Evolutionary conservation across 1,140 invertebrate species (phyloP), one percentile per base, ranked within the genome.

Genomic region (Akabosia matsudoensis): DNA sequence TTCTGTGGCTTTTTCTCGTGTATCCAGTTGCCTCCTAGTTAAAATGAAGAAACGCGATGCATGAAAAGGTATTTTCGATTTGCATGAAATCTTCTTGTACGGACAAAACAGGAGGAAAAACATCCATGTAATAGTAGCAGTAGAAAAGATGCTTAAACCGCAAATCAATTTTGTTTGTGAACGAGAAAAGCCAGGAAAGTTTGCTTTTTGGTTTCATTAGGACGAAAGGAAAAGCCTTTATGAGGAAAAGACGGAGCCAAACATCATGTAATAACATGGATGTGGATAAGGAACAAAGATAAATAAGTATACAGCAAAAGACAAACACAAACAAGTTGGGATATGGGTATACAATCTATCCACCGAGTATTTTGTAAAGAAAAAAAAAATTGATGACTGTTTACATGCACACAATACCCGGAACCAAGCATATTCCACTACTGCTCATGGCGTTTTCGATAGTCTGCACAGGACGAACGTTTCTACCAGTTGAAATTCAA

Each of bases 131-230:
- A 22, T 3, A 56, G 61, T 14, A 61, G 54, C 14, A 61, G 14
- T 4, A 61, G 54, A 61, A 24, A 61, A 61, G 37, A 61, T 61
- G 54, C 54, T 61, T 10, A 61, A 61, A 61, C 54, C 54, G 54
- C 54, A 61, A 61, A 61, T 61, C 54, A 61, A 61, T 61, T 61
- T n/a, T 22, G 7, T 13, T 61, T 61, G 13, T 22, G 37, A 45
- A 18, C 7, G 37, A 45, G 37, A 45, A 45, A 45, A 45, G 37
- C 37, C 37, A 45, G 37, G 37, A 61, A 61, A 7, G 7, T 22
- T 61, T 61, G 14, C 24, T 22, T 61, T 61, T 16, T 61, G 14
- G 3, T 61, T 61, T 14, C n/a, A 7, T 61, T 61, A n/a, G 3
- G 10, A 10, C 45, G n/a, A 13, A n/a, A 24, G 24, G 24, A 22